Base-by-base conservation (phyloP, 2,797 vertebrate species). In the Alectoris magna region DNA sequence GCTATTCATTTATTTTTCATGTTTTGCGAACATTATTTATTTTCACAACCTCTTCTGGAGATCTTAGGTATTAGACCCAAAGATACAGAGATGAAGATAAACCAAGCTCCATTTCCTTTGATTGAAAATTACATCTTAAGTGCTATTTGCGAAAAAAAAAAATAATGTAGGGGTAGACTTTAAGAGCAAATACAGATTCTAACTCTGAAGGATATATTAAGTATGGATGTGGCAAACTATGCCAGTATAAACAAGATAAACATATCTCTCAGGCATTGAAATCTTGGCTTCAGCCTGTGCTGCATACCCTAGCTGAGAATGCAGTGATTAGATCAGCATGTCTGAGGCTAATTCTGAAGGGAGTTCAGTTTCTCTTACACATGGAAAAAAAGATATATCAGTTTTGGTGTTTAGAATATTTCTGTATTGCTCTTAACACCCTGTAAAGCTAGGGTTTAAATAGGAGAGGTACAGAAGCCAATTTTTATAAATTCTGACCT, bases 251-350 rank as follows among this genome's bases (percentile, higher is more conserved):
- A 29, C 56, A 74, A 96, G 84, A 90, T 78, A 96, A 95, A 56
- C 7, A 9, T 71, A 84, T 88, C 91, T 71, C 53, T 70, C n/a
- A 91, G 72, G 29, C 88, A 80, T 3, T 93, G 84, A 80, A 90
- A 88, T 66, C 58, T 87, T 94, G 91, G 88, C 75, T 82, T 49
- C 69, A 56, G 23, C 70, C 38, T 79, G 48, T 48, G 90, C 91
- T 94, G 92, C 91, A 29, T 95, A 95, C 87, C 84, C 94, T 68
- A 34, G 60, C 76, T 82, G 88, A 91, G 93, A 96, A 97, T 95
- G 96, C 11, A 51, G 55, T 44, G 62, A 92, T 81, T 88, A 95
- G 95, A 22, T 62, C 79, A 72, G 72, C 64, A 36, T 14, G 71
- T 82, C 36, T 63, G 68, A 94, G 67, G 58, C 38, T 88, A 76